Conservation (phyloP, 2,113 vertebrate genomes). For the Tautogolabrus adspersus region DNA sequence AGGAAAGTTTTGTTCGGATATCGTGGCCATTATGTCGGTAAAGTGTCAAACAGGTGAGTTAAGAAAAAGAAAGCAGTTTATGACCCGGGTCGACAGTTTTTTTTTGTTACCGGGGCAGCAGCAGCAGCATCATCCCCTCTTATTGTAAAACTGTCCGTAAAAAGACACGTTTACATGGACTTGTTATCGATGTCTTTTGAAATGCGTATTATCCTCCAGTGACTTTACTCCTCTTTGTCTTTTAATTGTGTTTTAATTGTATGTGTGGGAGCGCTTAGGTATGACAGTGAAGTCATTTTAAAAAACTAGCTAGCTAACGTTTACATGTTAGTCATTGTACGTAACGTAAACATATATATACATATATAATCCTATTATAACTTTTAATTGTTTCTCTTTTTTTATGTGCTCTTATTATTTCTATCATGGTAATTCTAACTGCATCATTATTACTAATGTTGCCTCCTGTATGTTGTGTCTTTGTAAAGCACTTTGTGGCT, state of each 20-base stretch:
- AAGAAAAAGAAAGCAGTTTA: conserved; percentile 38
- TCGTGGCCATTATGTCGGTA: conserved; percentile 57
- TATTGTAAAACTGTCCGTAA: background rate
- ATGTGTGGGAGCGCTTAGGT: background rate
- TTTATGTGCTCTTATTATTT: too few species aligned
- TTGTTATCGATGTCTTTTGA: background rate
- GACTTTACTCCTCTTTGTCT: background rate
- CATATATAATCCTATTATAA: too few species aligned
- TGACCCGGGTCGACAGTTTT: conserved; percentile 45
- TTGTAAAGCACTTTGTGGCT: too few species aligned
- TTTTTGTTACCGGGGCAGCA: conserved; percentile 9
- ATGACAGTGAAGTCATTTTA: conserved; percentile 8
- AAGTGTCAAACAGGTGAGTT: conserved; percentile 71
- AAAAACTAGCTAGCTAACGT: background rate
- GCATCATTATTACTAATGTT: too few species aligned
- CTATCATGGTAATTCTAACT: too few species aligned
- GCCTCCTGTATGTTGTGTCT: too few species aligned
- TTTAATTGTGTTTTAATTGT: background rate
- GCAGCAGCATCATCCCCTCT: conserved; percentile 46
- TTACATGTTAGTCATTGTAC: too few species aligned
- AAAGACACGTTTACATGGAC: background rate
- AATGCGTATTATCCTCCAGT: background rate
- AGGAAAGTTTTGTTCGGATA: conserved; percentile 29
- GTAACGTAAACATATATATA: too few species aligned
- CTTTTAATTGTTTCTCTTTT: too few species aligned